Percentiles rank a stretch among this genome's conserved stretches.
Conservation (phyloP, 2,888 invertebrate species). For the Esperia sulphurella region DNA sequence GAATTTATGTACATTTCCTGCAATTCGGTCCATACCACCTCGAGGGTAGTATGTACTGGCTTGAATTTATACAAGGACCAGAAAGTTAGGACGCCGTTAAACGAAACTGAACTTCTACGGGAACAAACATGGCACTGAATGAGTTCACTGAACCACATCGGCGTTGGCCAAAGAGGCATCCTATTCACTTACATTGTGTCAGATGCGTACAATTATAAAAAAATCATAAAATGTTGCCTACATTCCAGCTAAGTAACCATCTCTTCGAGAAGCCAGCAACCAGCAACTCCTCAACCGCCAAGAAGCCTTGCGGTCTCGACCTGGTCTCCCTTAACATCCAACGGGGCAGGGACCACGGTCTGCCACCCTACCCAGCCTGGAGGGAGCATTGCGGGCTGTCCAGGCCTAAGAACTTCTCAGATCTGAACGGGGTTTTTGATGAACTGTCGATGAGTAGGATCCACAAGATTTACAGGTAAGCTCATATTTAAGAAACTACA, state of each 20-base stretch:
- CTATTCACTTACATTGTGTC: too few species aligned
- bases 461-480: conserved; percentile 81
- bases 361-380: conserved; percentile 89
- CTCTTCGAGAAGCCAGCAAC: conserved; percentile 80
- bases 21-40: too few species aligned
- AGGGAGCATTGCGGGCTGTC: conserved; percentile 86
- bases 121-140: too few species aligned
- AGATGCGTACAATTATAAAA: too few species aligned
- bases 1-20: too few species aligned
- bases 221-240: neutral
- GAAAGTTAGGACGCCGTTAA: too few species aligned
- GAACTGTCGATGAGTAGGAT: conserved; percentile 81
- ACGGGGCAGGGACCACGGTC: conserved; percentile 92
- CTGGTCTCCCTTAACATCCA: conserved; percentile 93
- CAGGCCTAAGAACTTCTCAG: conserved; percentile 80
- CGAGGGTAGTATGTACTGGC: too few species aligned
- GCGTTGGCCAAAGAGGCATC: too few species aligned
- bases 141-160: too few species aligned
- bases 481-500: too few species aligned
- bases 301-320: conserved; percentile 84
- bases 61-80: too few species aligned
- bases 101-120: too few species aligned
- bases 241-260: conserved; percentile 81
- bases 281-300: conserved; percentile 30
- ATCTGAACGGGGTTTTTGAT: conserved; percentile 83